A percentile compares a stretch with the other conserved stretches of the same genome.
These are phyloP conservation scores for Macroramphosus scolopax DNA, from an alignment of 2,797 vertebrate species.

Conservation along the genomic window DNA sequence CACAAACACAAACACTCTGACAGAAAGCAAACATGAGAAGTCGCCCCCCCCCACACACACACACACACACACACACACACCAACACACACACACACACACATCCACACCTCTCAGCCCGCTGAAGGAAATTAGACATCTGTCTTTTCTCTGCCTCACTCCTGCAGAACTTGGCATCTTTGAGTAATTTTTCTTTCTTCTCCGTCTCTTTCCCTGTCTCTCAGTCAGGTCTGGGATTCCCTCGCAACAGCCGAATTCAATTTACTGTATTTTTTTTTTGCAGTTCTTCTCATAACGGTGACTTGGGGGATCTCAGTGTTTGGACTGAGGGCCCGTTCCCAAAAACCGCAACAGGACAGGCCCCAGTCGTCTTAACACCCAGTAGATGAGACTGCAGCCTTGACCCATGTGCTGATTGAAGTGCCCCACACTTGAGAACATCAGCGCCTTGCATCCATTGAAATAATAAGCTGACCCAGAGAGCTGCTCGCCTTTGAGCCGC, in stretches of 20 bases:
- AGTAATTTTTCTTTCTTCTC: constrained; percentile 58
- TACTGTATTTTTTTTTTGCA: constrained; percentile 30
- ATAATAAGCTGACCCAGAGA: constrained; percentile 80
- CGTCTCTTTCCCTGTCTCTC: constrained; percentile 24
- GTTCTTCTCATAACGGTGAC: constrained; percentile 19
- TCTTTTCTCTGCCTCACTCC: constrained; percentile 64
- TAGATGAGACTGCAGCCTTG: constrained; percentile 62
- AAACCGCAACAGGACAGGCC: constrained; percentile 39
- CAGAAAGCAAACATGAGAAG: constrained; percentile 59
- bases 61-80: constrained; percentile 50
- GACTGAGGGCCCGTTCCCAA: constrained; percentile 20
- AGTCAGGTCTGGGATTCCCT: constrained; percentile 74
- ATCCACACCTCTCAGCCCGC: constrained; percentile 56
- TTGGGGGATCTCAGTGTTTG: no score
- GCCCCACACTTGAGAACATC: constrained; percentile 78
- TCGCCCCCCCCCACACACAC: background rate
- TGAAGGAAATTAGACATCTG: constrained; percentile 72
- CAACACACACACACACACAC: constrained; percentile 44
- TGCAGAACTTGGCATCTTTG: constrained; percentile 66
- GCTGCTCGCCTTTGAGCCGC: constrained; percentile 75
- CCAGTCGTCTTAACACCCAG: constrained; percentile 33
- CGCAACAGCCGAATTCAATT: constrained; percentile 70
- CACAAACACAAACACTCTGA: constrained; percentile 67
- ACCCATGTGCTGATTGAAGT: constrained; percentile 75
- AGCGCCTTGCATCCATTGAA: constrained; percentile 77